Conservation (phyloP, 2,797 vertebrate species). For the Brotula barbata region DNA sequence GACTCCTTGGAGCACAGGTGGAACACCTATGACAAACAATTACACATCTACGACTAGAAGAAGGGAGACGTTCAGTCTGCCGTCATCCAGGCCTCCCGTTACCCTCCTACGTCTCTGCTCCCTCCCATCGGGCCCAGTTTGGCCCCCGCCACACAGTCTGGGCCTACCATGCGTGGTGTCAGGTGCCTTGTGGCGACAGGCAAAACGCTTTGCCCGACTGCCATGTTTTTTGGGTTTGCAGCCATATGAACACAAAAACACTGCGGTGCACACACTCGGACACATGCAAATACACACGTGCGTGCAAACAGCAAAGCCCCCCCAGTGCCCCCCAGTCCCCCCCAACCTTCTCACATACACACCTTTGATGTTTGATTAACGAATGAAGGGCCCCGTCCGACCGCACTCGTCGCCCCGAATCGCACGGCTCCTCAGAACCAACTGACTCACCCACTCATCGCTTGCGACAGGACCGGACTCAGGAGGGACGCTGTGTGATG, state of each 20-base stretch:
- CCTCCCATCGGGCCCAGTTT: conserved; percentile 51
- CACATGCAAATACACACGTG: conserved; percentile 43
- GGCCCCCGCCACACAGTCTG: conserved; percentile 61
- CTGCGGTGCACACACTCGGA: conserved; percentile 11
- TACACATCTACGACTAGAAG: conserved; percentile 2
- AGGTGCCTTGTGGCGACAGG: conserved; percentile 83
- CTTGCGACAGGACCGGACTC: conserved; percentile 84
- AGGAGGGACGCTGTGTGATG: conserved; percentile 76
- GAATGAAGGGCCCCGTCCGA: conserved; percentile 71
- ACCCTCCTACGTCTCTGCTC: conserved; percentile 24
- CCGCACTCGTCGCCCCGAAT: conserved; percentile 82
- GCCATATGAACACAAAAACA: conserved; percentile 67
- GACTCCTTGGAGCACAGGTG: background rate
- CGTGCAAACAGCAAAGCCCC: too few relatives aligned
- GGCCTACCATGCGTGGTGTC: conserved; percentile 75
- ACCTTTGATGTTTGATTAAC: conserved; percentile 76
- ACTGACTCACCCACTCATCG: conserved; percentile 84
- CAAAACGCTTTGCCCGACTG: conserved; percentile 72
- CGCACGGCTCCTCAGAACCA: conserved; percentile 81
- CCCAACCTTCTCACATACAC: conserved; percentile 48
- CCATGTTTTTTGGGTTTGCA: conserved; percentile 73
- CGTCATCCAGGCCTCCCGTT: conserved; percentile 19
- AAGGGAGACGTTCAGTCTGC: conserved; percentile 31
- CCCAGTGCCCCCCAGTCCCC: too few relatives aligned
- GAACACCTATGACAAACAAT: background rate